phyloP scores from a whole-genome alignment of 2,113 vertebrate species.

The Macrotis lagotis region DNA sequence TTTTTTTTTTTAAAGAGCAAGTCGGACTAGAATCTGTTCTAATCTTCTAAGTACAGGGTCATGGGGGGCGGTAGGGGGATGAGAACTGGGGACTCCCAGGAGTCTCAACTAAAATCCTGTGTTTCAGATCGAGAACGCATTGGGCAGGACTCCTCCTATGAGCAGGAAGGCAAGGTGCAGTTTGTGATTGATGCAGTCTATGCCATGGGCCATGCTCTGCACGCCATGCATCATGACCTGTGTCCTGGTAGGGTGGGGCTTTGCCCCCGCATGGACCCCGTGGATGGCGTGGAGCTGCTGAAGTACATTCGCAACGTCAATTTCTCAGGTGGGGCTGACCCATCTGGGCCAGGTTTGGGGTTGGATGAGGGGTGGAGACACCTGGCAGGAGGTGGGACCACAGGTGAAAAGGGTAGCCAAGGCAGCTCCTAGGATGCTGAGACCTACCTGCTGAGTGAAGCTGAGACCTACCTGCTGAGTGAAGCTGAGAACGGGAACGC shows the following conservation, averaged over 20 bases:
- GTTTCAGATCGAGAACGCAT: conserved; percentile 93
- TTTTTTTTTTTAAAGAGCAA: neutral
- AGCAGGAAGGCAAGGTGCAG: conserved; percentile 97
- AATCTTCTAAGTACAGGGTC: neutral
- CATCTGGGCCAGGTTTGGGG: neutral
- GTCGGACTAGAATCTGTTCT: neutral
- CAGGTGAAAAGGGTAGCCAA: neutral
- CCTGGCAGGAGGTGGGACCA: neutral
- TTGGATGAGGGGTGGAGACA: neutral
- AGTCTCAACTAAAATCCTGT: fast-evolving
- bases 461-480: neutral
- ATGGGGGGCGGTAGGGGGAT: too few species aligned
- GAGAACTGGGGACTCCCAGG: neutral
- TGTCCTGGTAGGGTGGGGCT: conserved; percentile 93
- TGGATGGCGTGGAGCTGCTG: conserved; percentile 93
- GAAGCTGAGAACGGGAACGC: neutral
- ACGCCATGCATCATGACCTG: conserved; percentile 94
- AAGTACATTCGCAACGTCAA: conserved; percentile 96
- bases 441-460: neutral
- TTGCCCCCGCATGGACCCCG: conserved; percentile 92
- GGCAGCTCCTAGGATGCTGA: neutral
- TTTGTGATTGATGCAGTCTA: conserved; percentile 97
- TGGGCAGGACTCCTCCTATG: conserved; percentile 93
- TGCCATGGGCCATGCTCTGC: conserved; percentile 94
- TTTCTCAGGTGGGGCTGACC: conserved; percentile 89